Evolutionary conservation across 2,113 vertebrate species (phyloP), one percentile per base, ranked within the genome.

Genomic region (Orientallactaga bullata): DNA sequence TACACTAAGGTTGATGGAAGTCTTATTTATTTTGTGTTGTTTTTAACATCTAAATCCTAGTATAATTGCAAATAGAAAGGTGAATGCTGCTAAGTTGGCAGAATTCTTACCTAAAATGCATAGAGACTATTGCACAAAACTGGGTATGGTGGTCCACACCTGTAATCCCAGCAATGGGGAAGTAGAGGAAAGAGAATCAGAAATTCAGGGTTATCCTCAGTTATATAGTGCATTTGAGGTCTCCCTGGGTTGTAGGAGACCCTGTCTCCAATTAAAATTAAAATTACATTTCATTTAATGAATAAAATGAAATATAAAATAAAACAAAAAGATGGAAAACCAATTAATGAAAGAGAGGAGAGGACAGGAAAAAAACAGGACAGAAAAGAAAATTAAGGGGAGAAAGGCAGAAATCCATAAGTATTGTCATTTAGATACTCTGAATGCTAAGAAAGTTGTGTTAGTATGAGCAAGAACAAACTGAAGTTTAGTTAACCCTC

Each of bases 391-490:
- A 72, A 0, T 9, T 15, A 55, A 18, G 20, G 68, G 18, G n/a
- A 51, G 39, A 71, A 4, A 35, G 16, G 18, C 15, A 69, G 30
- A 69, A 15, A 69, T 15, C 32, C 15, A 94, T 88, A 96, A 26
- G 82, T 32, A 47, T 8, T 71, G 93, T 60, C 5, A 24, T 91
- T 89, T 76, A 68, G 20, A 17, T 58, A 51, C 68, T 93, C 77
- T 71, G 95, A 96, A 94, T 90, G 39, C 65, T 60, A 93, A 23
- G 35, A 1, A 89, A 93, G 95, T 94, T 94, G 13, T 21, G 8
- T 21, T 95, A 94, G 94, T 94, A 83, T 55, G 60, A 94, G 2
- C 71, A 37, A 28, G 9, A n/a, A 94, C 63, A 94, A 88, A 94
- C 7, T 58, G 69, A 87, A 94, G 89, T 82, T 18, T 78, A 95